Evolutionary conservation across 1,140 invertebrate species (phyloP).

Genomic region (Drosophila busckii): DNA sequence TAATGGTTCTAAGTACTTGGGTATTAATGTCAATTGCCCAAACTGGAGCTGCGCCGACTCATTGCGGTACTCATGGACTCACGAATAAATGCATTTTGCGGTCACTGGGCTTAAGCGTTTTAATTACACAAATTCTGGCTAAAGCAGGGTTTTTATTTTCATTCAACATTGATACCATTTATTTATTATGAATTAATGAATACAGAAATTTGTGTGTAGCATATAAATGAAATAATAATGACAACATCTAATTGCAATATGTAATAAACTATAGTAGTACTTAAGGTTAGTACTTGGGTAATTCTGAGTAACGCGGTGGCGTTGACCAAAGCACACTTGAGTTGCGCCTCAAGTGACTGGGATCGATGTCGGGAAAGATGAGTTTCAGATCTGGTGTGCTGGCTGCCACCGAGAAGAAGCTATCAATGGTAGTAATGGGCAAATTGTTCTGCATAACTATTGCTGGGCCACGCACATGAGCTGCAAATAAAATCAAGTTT

Average conservation of each 20-base stretch:
- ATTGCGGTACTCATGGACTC: constrained; percentile 19
- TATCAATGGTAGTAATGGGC: constrained; percentile 79
- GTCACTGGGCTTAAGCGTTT: constrained; percentile 14
- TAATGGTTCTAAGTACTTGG: constrained; percentile 68
- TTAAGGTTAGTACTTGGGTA: constrained; percentile 78
- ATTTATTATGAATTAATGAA: constrained; percentile 26
- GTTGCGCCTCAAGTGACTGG: constrained; percentile 83
- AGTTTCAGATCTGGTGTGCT: constrained; percentile 83
- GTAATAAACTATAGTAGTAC: background rate
- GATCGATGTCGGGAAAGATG: constrained; percentile 84
- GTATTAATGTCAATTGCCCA: constrained; percentile 62
- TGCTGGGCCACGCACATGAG: constrained; percentile 43
- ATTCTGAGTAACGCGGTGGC: constrained; percentile 81
- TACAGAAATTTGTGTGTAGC: constrained; percentile 13
- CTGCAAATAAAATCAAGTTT: constrained; percentile 25
- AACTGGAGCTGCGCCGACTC: constrained; percentile 9
- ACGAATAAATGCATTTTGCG: constrained; percentile 24
- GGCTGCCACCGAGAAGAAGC: constrained; percentile 82
- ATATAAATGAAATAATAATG: constrained; percentile 12
- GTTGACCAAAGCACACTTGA: constrained; percentile 86
- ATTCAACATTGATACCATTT: constrained; percentile 16
- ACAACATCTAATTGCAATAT: constrained; percentile 19
- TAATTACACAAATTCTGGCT: no score
- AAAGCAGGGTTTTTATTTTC: constrained; percentile 1
- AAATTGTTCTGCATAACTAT: constrained; percentile 61